Base-by-base conservation (phyloP, 2,113 vertebrate genomes). In the Megatriorchis doriae region DNA sequence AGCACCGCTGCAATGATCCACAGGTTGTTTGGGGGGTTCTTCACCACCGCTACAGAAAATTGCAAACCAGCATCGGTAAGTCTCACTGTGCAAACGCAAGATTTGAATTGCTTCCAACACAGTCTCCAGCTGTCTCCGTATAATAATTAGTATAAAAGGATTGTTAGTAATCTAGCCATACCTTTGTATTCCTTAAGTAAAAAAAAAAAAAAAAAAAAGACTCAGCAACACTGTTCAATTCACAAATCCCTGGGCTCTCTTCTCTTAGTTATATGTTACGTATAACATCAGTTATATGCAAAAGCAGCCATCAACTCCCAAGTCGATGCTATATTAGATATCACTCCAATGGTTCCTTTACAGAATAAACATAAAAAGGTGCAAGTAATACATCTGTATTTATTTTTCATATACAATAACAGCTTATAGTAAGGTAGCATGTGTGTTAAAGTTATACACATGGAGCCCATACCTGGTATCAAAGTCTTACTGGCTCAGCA, bases 1-100 rank as follows among this genome's bases (percentile, higher is more conserved):
- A 99, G 95, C 88, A 99, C 99, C 0, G 99, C 99, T 6, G 99
- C 99, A 2, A 99, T 99, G 98, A 99, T 99, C 99, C 99, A 99
- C 81, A 99, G 98, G 97, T 99, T 99, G 98, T 99, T 99, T 23
- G 99, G 99, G 8, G 99, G 99, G 78, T 99, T 99, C 98, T 99
- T 99, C 90, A 99, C 99, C 95, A 99, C 99, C 42, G 99, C 99
- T 99, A 95, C 36, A 48, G 77, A 70, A 78, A 91, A 94, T 80
- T 47, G 55, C 81, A 93, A 88, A 83, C 6, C 86, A 67, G 15
- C 34, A 27, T 2, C 1, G 34, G 31, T 93, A 12, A 85, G 53
- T n/a, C 48, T 32, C 27, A 13, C 52, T 11, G 31, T 31, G 47
- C 36, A 36, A 75, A 79, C 0, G 1, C 23, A 70, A 66, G n/a